Conservation (phyloP, 2,113 vertebrate genomes). For the Poeciliopsis occidentalis region DNA sequence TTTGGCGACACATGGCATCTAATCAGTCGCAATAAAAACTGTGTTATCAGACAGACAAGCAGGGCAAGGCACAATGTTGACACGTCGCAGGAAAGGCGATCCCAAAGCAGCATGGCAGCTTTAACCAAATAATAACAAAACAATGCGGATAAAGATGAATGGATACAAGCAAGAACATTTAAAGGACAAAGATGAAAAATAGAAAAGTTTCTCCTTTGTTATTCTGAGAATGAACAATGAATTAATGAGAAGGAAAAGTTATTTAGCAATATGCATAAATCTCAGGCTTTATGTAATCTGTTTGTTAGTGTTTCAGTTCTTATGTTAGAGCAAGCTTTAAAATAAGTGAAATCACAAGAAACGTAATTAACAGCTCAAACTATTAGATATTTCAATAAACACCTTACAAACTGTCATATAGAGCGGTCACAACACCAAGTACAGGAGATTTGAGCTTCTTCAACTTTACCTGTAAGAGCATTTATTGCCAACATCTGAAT, state of each 20-base stretch:
- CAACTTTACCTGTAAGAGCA: no score
- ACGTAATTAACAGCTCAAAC: not conserved
- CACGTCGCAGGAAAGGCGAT: slow-evolving; percentile 40
- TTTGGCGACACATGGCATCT: slow-evolving; percentile 40
- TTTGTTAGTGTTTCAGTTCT: slow-evolving; percentile 16
- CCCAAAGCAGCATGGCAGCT: slow-evolving; percentile 35
- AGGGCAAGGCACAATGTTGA: slow-evolving; percentile 44
- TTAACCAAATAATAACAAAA: slow-evolving; percentile 20
- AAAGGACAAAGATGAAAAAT: slow-evolving; percentile 29
- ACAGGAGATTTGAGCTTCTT: no score
- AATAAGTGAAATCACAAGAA: not conserved
- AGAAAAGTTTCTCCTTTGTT: slow-evolving; percentile 13
- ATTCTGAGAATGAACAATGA: slow-evolving; percentile 12
- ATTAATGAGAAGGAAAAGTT: slow-evolving; percentile 33
- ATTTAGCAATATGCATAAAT: slow-evolving; percentile 53
- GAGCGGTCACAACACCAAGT: no score
- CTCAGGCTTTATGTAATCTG: slow-evolving; percentile 18
- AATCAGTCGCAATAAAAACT: slow-evolving; percentile 54
- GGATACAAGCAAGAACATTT: slow-evolving; percentile 18
- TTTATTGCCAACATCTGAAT: no score
- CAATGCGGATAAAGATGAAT: slow-evolving; percentile 6
- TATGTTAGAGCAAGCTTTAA: slow-evolving; percentile 2
- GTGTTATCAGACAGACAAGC: slow-evolving; percentile 53
- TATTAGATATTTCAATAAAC: no score
- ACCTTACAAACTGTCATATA: no score